A percentile compares a stretch with the other conserved stretches of the same genome.
These are phyloP conservation scores for Silurus asotus DNA, from an alignment of 2,113 vertebrate species.

Conservation along the genomic window DNA sequence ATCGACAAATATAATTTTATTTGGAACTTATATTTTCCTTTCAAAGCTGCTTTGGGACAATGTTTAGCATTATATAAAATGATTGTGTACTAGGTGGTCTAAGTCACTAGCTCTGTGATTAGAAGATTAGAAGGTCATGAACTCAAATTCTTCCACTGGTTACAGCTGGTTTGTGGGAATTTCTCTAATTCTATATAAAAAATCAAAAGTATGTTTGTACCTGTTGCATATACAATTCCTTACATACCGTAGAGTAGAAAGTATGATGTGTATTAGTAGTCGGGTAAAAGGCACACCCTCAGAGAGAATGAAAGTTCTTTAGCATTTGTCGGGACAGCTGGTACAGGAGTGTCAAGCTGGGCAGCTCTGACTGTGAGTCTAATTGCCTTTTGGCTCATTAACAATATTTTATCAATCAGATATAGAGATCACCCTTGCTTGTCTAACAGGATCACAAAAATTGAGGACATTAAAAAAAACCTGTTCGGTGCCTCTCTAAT, in stretches of 20 bases:
- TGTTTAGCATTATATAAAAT: background rate
- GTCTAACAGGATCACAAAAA: background rate
- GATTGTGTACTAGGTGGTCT: too few species aligned
- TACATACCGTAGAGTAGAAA: background rate
- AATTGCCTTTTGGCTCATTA: slow-evolving; percentile 36
- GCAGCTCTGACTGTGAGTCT: slow-evolving; percentile 20
- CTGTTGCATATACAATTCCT: too few species aligned
- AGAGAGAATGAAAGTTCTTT: slow-evolving; percentile 9
- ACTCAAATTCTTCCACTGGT: too few species aligned
- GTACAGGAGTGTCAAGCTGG: slow-evolving; percentile 23
- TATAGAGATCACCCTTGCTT: background rate
- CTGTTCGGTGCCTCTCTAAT: background rate
- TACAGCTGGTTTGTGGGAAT: too few species aligned
- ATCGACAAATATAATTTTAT: background rate
- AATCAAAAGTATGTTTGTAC: too few species aligned
- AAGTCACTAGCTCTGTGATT: too few species aligned
- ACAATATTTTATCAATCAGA: slow-evolving; percentile 25
- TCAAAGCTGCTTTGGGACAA: background rate
- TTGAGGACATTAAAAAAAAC: background rate
- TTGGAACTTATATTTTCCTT: background rate
- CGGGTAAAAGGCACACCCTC: background rate
- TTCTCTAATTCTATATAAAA: too few species aligned
- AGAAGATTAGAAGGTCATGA: too few species aligned
- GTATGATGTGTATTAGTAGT: background rate
- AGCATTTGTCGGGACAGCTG: slow-evolving; percentile 36